phyloP scores from a whole-genome alignment of 2,888 invertebrate species.

The Pristionchus arcanus region DNA sequence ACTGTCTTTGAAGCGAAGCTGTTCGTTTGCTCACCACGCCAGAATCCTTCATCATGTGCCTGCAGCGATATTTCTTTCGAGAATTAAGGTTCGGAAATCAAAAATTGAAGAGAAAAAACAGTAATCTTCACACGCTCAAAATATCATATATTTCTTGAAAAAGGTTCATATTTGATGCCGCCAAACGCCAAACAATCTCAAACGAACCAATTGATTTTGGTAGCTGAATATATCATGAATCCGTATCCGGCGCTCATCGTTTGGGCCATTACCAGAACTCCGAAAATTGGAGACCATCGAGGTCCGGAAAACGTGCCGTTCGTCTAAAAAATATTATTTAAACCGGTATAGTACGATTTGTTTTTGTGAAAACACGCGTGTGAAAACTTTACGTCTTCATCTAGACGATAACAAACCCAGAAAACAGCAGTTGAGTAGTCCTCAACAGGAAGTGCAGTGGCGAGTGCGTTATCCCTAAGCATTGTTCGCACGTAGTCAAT shows the following conservation, averaged over 20 bases:
- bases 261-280: not conserved
- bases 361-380: too few relatives aligned
- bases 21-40: not conserved
- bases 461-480: not conserved
- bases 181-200: not conserved
- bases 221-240: slow-evolving; percentile 48
- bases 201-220: not conserved
- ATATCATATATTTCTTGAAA: not conserved
- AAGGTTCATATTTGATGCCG: not conserved
- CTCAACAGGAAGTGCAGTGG: not conserved
- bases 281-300: slow-evolving; percentile 48
- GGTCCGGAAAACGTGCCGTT: slow-evolving; percentile 44
- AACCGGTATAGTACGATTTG: too few relatives aligned
- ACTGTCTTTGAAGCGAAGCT: not conserved
- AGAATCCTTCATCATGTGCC: not conserved
- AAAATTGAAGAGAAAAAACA: too few relatives aligned
- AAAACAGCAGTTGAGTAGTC: slow-evolving; percentile 1
- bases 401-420: not conserved
- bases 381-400: too few relatives aligned
- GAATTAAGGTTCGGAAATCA: too few relatives aligned
- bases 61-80: not conserved
- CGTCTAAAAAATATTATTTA: too few relatives aligned
- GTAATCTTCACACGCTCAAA: too few relatives aligned
- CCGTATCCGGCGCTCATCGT: slow-evolving; percentile 41
- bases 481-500: not conserved